Conservation (phyloP, 2,888 invertebrate genomes). For the Neoaliturus tenellus region DNA sequence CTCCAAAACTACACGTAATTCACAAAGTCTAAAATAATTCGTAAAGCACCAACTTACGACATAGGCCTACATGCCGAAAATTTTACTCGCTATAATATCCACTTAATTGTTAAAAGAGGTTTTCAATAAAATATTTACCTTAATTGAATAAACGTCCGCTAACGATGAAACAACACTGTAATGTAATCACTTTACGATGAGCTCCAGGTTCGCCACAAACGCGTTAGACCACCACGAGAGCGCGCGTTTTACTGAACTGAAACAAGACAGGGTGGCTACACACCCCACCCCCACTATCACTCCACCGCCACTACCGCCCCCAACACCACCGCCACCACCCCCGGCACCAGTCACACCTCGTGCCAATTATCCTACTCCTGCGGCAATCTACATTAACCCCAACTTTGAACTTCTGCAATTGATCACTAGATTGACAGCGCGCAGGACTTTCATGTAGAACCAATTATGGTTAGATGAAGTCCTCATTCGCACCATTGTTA, state of each 20-base stretch:
- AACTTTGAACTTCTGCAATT: constrained; percentile 16
- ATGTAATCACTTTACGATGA: not conserved
- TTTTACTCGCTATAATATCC: too few relatives aligned
- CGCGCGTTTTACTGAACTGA: constrained; percentile 7
- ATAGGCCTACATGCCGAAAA: too few relatives aligned
- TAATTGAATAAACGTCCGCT: not conserved
- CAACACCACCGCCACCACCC: not conserved
- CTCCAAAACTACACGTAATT: too few relatives aligned
- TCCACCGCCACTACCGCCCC: not conserved
- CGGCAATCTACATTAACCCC: constrained; percentile 13
- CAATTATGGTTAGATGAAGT: too few relatives aligned
- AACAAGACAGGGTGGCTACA: not conserved
- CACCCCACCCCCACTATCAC: not conserved
- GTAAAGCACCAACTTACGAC: too few relatives aligned
- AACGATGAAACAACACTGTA: not conserved
- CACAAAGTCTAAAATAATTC: too few relatives aligned
- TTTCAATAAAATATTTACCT: too few relatives aligned
- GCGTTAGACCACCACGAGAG: not conserved
- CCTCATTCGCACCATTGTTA: too few relatives aligned
- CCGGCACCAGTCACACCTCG: not conserved
- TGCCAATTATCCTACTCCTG: constrained; percentile 15
- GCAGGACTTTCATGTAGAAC: not conserved
- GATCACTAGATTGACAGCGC: not conserved
- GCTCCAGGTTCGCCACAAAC: not conserved
- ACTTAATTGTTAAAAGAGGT: too few relatives aligned